Evolutionary conservation across 2,113 vertebrate genomes (phyloP).

Genomic region (Loxodonta africana): DNA sequence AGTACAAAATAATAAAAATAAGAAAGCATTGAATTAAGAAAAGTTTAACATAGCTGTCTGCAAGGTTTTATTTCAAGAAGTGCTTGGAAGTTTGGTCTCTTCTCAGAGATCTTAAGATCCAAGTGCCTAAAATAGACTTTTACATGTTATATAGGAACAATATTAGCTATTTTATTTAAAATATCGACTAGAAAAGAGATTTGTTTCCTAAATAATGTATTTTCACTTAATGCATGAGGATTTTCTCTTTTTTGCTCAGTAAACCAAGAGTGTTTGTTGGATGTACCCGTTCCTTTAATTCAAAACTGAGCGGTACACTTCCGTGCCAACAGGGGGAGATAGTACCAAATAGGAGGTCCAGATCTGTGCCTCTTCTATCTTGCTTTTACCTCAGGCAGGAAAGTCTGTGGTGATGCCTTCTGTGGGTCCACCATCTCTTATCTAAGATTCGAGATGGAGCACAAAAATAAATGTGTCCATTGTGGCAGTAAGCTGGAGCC

Average conservation of each 20-base stretch:
- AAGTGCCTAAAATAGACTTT: background rate
- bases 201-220: background rate
- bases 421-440: background rate
- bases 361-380: constrained; percentile 46
- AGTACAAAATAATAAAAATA: constrained; percentile 45
- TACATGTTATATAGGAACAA: background rate
- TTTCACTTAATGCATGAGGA: background rate
- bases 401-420: constrained; percentile 48
- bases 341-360: background rate
- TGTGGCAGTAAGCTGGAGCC: background rate
- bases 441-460: constrained; percentile 61
- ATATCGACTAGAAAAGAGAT: background rate
- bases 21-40: background rate
- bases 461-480: background rate
- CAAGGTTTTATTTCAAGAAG: background rate
- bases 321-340: constrained; percentile 48
- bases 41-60: background rate
- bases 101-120: background rate
- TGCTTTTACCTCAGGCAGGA: constrained; percentile 63
- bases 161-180: constrained; percentile 11
- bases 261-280: background rate
- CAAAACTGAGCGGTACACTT: constrained; percentile 3
- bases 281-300: background rate
- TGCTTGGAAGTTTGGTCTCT: background rate
- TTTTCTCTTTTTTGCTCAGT: background rate